Evolutionary conservation across 2,888 invertebrate species (phyloP), one percentile per base, ranked within the genome.

Genomic region (Gymnoscelis rufifasciata): DNA sequence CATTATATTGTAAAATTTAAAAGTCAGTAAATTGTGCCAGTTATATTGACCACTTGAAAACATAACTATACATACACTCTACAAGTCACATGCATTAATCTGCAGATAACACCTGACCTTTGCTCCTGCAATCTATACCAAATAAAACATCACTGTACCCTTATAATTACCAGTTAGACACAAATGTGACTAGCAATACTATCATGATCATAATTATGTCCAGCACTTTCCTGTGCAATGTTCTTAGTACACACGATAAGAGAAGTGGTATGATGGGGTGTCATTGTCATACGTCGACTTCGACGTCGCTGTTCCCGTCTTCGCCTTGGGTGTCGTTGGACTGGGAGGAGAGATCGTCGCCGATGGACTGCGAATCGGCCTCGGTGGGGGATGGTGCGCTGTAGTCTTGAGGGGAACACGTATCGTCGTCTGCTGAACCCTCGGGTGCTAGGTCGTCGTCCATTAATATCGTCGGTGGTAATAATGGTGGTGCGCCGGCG

Each of bases 401-500:
- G 55, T 75, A 81, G 8, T 84, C 83, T 8, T 69, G 80, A 0
- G 84, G 83, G 0, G 86, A 86, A 41, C 78, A 81, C 35, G 74
- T 56, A 3, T 83, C 82, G 29, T 84, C 84, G 1, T 79, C 83
- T 0, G 74, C 70, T 0, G 84, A 84, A 0, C 64, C 71, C 1
- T 55, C 54, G 0, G 69, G 60, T 2, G 74, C 56, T 7, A 42
- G 7, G n/a, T 87, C 86, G 45, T 89, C 89, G 40, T 89, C 88
- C 86, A 89, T 88, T 75, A 90, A 77, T 67, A 89, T 89, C 5
- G 89, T 67, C n/a, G 89, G 88, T 1, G 90, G 89, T 54, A 89
- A 67, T 3, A 87, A 86, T 0, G 86, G 77, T 1, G 88, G 80
- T 13, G 86, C 78, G 52, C 84, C 87, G 73, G 84, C 81, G 59